phyloP scores from a whole-genome alignment of 2,797 vertebrate genomes.

The Tenualosa thibaudeaui region DNA sequence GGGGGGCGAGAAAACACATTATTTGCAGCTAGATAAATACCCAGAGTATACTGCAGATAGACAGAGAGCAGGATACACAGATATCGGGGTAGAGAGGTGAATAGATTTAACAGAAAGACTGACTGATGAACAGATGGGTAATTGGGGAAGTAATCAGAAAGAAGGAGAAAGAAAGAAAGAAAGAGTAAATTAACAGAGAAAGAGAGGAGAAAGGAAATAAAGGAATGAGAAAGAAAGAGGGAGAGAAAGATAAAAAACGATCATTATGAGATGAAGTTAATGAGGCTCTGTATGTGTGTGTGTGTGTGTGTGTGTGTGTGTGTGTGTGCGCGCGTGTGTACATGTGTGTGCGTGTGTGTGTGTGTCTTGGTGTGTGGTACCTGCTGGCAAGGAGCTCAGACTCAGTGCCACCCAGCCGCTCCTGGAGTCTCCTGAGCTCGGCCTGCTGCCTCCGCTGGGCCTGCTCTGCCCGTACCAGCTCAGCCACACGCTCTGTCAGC shows the following conservation, averaged over 20 bases:
- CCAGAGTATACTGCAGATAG: background rate
- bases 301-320: background rate
- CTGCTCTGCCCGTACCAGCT: constrained; percentile 54
- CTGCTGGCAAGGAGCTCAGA: constrained; percentile 58
- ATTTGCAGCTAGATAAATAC: background rate
- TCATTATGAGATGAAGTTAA: too few species aligned
- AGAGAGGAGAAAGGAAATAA: background rate
- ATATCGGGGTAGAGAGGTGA: background rate
- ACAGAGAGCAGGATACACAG: background rate
- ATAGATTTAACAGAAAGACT: background rate
- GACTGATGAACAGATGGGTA: background rate
- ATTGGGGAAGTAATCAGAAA: background rate
- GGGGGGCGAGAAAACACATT: background rate
- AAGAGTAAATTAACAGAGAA: background rate
- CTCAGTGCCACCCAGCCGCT: constrained; percentile 33
- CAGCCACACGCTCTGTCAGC: constrained; percentile 46
- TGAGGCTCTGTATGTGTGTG: background rate
- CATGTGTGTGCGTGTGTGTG: constrained; percentile 24
- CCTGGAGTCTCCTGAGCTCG: constrained; percentile 51
- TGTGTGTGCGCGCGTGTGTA: background rate
- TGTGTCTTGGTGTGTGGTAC: constrained; percentile 51
- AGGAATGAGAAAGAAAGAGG: background rate
- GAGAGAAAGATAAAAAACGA: background rate
- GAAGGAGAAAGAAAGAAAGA: background rate
- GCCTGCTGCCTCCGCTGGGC: constrained; percentile 51